Percentiles rank a stretch among this genome's conserved stretches.
Evolutionary conservation across 2,113 vertebrate species (phyloP).

Genomic region (Madoqua kirkii): DNA sequence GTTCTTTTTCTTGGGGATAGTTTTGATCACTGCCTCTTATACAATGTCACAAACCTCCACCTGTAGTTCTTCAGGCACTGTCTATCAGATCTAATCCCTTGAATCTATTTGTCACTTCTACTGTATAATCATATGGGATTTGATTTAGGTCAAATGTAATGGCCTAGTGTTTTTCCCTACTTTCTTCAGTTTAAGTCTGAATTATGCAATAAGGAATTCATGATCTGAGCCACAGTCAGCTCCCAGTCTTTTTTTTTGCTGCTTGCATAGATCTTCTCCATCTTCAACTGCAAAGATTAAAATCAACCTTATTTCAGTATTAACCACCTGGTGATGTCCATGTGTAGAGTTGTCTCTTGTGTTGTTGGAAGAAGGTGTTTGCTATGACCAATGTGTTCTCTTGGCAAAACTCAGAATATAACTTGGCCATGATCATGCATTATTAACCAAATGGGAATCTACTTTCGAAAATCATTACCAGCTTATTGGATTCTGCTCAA

Average conservation of each 20-base stretch:
- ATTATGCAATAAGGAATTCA: not conserved
- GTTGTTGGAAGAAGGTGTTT: not conserved
- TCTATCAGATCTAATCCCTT: not conserved
- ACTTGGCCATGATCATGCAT: not conserved
- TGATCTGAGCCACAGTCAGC: not conserved
- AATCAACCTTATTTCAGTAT: not conserved
- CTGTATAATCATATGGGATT: not conserved
- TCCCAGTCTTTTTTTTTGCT: not conserved
- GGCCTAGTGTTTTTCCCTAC: not conserved
- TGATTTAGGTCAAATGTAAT: not conserved
- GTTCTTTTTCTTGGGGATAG: not conserved
- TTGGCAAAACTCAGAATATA: not conserved
- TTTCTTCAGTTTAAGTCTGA: not conserved
- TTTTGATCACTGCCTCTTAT: not conserved
- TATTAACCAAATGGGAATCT: not conserved
- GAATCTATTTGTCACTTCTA: not conserved
- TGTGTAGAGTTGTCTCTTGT: not conserved
- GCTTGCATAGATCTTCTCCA: not conserved
- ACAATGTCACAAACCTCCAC: not conserved
- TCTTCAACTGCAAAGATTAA: not conserved
- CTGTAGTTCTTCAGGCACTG: not conserved
- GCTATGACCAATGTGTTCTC: not conserved
- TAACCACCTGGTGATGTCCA: not conserved
- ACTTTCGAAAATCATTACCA: not conserved
- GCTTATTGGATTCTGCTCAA: not conserved